These are phyloP conservation scores for Clinocottus analis DNA, from an alignment of 2,113 vertebrate genomes.

Conservation along the genomic window DNA sequence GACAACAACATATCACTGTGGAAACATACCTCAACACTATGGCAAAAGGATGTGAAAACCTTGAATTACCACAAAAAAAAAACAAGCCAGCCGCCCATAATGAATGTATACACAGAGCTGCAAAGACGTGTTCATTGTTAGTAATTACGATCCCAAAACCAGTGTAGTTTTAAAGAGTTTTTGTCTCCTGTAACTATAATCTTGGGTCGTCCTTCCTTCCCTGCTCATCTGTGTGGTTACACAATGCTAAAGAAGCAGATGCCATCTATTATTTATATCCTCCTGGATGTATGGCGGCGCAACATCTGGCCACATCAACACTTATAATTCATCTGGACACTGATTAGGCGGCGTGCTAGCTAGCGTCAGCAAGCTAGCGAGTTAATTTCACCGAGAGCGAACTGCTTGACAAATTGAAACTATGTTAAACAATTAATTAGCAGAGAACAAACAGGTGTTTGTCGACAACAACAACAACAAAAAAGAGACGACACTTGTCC, in stretches of 20 bases:
- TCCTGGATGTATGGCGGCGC: conserved; percentile 18
- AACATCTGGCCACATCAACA: conserved; percentile 67
- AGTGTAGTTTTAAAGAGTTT: neutral
- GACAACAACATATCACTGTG: neutral
- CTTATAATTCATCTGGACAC: conserved; percentile 72
- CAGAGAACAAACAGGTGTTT: conserved; percentile 75
- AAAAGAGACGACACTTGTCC: conserved; percentile 39
- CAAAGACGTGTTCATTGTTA: neutral
- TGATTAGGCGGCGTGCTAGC: conserved; percentile 60
- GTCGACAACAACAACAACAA: conserved; percentile 59
- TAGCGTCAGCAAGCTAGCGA: conserved; percentile 64
- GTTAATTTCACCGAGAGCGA: conserved; percentile 53
- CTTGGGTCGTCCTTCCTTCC: no score
- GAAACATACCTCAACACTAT: neutral
- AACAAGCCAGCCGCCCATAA: neutral
- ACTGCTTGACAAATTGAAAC: conserved; percentile 76
- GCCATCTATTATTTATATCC: conserved; percentile 31
- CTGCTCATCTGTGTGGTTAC: conserved; percentile 1
- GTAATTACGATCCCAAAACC: neutral
- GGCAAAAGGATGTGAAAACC: neutral
- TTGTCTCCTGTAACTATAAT: neutral
- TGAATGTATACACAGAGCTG: neutral
- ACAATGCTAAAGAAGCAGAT: neutral
- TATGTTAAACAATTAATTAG: conserved; percentile 79
- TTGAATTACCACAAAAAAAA: neutral